These are phyloP conservation scores for Andrena minutula DNA, from an alignment of 2,888 invertebrate genomes.

Conservation along the genomic window DNA sequence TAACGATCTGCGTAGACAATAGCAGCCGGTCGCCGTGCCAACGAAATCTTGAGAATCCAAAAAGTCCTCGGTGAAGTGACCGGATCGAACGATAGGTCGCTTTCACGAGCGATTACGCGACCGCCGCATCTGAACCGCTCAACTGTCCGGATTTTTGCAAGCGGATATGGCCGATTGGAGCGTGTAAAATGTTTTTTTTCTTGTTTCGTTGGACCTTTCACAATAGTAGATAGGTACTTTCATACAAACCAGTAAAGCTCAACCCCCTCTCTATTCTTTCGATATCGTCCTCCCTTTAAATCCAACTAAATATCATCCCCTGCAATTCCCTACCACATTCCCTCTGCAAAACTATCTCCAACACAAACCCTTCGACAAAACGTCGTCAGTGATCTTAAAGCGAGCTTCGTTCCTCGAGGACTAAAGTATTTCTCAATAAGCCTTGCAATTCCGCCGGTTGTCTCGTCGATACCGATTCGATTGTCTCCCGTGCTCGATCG, in stretches of 20 bases:
- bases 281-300: background rate
- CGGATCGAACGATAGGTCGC: slow-evolving; percentile 41
- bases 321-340: too few species aligned
- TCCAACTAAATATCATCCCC: too few species aligned
- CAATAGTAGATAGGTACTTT: background rate
- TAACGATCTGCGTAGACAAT: background rate
- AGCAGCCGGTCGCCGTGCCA: background rate
- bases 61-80: slow-evolving; percentile 50
- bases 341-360: too few species aligned
- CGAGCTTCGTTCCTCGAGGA: background rate
- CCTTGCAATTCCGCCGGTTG: background rate
- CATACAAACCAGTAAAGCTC: background rate
- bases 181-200: slow-evolving; percentile 11
- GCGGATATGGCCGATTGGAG: slow-evolving; percentile 16
- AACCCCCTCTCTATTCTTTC: background rate
- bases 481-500: background rate
- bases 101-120: slow-evolving; percentile 69
- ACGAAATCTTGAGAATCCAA: slow-evolving; percentile 37
- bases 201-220: background rate
- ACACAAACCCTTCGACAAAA: too few species aligned
- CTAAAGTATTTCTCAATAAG: background rate
- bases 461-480: background rate
- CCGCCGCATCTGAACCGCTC: slow-evolving; percentile 29
- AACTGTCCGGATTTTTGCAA: slow-evolving; percentile 32
- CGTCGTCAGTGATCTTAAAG: background rate